Evolutionary conservation across 2,797 vertebrate genomes (phyloP).

Genomic region (Chloroceryle inda): DNA sequence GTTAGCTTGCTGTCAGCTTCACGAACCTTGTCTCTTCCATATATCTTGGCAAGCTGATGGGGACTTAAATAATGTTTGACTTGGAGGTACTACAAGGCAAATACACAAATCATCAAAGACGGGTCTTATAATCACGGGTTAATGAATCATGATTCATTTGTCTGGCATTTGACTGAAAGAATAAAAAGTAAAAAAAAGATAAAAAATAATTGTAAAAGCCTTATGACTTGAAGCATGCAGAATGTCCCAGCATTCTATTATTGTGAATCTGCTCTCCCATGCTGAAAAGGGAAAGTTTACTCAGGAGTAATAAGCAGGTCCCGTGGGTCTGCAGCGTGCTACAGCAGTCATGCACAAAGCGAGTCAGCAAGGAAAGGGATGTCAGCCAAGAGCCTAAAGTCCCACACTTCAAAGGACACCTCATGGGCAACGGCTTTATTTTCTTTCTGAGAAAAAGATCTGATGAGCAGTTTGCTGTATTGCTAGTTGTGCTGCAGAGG

Average conservation of each 20-base stretch:
- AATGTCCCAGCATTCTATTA: constrained; percentile 49
- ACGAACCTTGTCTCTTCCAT: not conserved
- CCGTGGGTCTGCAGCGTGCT: constrained; percentile 40
- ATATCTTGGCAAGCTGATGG: not conserved
- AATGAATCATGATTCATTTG: constrained; percentile 35
- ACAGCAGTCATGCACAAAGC: constrained; percentile 33
- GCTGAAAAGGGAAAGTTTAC: constrained; percentile 47
- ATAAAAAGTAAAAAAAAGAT: not conserved
- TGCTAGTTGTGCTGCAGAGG: not conserved
- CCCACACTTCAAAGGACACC: constrained; percentile 47
- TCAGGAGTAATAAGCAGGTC: constrained; percentile 46
- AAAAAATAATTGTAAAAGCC: not conserved
- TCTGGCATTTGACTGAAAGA: constrained; percentile 38
- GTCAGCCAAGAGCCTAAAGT: constrained; percentile 13
- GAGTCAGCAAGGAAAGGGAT: not conserved
- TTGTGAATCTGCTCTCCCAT: constrained; percentile 62
- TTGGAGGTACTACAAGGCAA: constrained; percentile 54
- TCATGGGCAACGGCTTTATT: not conserved
- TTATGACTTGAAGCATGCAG: constrained; percentile 31
- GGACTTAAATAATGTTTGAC: constrained; percentile 53
- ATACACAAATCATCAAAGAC: constrained; percentile 23
- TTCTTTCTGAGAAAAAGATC: constrained; percentile 4
- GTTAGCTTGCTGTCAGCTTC: not conserved
- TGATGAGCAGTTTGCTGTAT: not conserved
- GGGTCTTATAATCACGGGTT: constrained; percentile 50